phyloP scores from a whole-genome alignment of 2,888 invertebrate species.

The Hypselothyrea guttata region DNA sequence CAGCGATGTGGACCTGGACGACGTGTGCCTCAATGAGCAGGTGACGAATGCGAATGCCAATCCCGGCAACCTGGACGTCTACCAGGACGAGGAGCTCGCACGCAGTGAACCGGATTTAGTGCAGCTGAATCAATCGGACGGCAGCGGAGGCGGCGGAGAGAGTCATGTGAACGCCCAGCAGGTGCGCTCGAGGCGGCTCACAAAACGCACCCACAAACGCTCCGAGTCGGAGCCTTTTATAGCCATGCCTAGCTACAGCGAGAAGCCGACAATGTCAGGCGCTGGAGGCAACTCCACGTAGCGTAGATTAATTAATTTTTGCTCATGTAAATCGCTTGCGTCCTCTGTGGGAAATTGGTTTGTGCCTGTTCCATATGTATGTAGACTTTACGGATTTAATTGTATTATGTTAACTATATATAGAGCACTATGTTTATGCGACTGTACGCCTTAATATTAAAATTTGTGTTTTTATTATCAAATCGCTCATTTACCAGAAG shows the following conservation, averaged over 20 bases:
- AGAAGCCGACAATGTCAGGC: conserved; percentile 28
- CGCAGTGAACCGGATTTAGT: conserved; percentile 81
- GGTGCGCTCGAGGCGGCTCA: conserved; percentile 53
- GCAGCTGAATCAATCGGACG: conserved; percentile 29
- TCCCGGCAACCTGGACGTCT: conserved; percentile 44
- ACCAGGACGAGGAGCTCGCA: conserved; percentile 80
- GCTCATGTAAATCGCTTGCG: conserved; percentile 29
- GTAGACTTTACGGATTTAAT: conserved; percentile 25
- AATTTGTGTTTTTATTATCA: conserved; percentile 1
- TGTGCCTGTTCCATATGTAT: conserved; percentile 4
- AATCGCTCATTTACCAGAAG: too few relatives aligned
- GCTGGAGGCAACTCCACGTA: conserved; percentile 50
- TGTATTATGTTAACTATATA: conserved; percentile 18
- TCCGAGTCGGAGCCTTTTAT: conserved; percentile 81
- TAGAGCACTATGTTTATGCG: conserved; percentile 4
- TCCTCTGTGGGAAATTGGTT: conserved; percentile 11
- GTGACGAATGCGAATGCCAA: conserved; percentile 80
- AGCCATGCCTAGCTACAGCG: conserved; percentile 70
- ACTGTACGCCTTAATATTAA: not conserved
- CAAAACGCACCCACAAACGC: conserved; percentile 80
- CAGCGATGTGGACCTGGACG: conserved; percentile 92
- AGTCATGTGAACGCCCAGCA: conserved; percentile 38
- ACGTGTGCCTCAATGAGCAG: conserved; percentile 91
- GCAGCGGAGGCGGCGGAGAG: conserved; percentile 35
- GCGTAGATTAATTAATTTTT: conserved; percentile 19